These are phyloP conservation scores for Tokudaia tokunoshimensis DNA, from an alignment of 2,797 vertebrate genomes.

Conservation along the genomic window DNA sequence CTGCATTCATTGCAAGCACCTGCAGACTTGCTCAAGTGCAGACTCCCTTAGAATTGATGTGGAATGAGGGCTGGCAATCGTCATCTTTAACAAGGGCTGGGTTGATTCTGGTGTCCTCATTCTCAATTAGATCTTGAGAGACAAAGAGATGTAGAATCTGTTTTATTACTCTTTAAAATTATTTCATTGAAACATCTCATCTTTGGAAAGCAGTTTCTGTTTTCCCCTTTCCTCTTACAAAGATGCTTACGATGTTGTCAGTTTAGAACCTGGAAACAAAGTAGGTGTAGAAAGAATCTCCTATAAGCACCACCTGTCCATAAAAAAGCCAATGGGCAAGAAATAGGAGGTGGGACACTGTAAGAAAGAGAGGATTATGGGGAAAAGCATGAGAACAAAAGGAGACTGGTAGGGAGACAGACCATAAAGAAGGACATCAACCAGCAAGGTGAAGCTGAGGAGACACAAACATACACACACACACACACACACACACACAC, in stretches of 20 bases:
- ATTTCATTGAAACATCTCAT: background rate
- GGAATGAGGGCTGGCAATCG: background rate
- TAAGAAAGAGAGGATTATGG: background rate
- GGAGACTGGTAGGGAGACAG: background rate
- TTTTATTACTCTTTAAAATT: slow-evolving; percentile 4
- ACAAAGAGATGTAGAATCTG: background rate
- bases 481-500: too few relatives aligned
- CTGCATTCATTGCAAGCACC: background rate
- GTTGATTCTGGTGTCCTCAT: background rate
- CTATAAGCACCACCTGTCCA: background rate
- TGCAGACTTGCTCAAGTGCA: background rate
- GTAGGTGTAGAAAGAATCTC: background rate
- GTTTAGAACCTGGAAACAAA: background rate
- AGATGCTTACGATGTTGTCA: background rate
- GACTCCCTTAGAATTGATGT: background rate
- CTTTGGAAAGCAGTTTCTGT: background rate
- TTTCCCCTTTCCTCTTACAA: background rate
- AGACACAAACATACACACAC: too few relatives aligned
- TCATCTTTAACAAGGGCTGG: background rate
- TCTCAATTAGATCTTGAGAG: background rate
- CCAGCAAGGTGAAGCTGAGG: background rate
- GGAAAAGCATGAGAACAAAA: background rate
- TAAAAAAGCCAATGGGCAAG: background rate
- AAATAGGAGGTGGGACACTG: background rate
- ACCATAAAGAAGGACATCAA: background rate